phyloP scores from a whole-genome alignment of 2,113 vertebrate genomes.

The Mola mola region DNA sequence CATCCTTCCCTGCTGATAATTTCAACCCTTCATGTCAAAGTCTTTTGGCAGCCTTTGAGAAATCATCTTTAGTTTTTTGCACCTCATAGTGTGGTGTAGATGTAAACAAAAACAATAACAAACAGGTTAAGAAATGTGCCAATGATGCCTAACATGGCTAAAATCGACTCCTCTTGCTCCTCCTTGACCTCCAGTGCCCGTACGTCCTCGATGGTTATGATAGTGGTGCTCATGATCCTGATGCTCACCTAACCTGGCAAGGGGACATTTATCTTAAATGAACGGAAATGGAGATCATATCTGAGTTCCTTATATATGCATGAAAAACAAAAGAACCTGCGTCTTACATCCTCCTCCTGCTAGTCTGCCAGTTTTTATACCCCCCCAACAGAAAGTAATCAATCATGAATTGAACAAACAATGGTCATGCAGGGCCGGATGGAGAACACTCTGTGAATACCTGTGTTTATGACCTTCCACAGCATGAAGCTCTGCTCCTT shows the following conservation, averaged over 20 bases:
- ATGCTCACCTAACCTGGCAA: conserved; percentile 80
- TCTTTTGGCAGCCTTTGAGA: conserved; percentile 4
- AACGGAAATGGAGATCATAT: conserved; percentile 1
- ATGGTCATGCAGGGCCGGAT: conserved; percentile 1
- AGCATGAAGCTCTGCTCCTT: conserved; percentile 16
- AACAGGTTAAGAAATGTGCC: conserved; percentile 92
- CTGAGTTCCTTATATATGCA: too few species aligned
- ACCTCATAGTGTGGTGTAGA: conserved; percentile 89
- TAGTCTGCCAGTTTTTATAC: background rate
- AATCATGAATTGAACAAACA: conserved; percentile 32
- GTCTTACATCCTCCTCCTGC: too few species aligned
- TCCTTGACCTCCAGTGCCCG: conserved; percentile 88
- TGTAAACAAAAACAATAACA: conserved; percentile 91
- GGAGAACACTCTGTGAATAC: conserved; percentile 21
- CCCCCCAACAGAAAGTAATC: conserved; percentile 16
- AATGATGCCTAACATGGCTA: conserved; percentile 89
- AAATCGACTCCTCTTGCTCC: conserved; percentile 91
- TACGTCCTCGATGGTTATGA: conserved; percentile 87
- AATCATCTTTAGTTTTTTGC: conserved; percentile 1
- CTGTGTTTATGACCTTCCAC: conserved; percentile 26
- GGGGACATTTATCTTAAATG: conserved; percentile 82
- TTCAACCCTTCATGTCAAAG: background rate
- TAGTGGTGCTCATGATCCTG: conserved; percentile 88
- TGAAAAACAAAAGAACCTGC: too few species aligned
- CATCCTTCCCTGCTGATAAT: background rate